Evolutionary conservation across 1,140 invertebrate species (phyloP), one percentile per base, ranked within the genome.

Genomic region (Drosophila melanica): DNA sequence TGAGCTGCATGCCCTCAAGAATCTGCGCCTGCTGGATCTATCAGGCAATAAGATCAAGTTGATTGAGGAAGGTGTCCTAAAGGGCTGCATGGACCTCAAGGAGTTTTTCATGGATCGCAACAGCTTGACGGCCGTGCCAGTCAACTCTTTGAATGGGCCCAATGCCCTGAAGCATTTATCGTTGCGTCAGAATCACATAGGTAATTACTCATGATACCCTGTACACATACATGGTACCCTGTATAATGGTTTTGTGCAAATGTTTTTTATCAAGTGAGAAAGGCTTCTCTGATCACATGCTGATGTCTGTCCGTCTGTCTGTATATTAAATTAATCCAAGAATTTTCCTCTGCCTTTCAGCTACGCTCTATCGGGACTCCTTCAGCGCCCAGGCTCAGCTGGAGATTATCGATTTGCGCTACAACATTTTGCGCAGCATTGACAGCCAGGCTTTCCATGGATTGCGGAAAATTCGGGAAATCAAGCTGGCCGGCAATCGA

Each of bases 61-160:
- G 1, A 93, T 98, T 14, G 97, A 98, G 81, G 96, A 97, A 80
- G 96, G 96, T 1, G 94, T 98, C 35, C 93, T 98, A 3, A 96
- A 97, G 92, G 96, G 96, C 0, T 97, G 97, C 80, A 91, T 94
- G 8, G 94, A 95, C 76, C 76, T 91, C 0, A 92, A 98, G 94
- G 95, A 97, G 92, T 93, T 98, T 35, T 94, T 95, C 80, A 91
- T 98, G 70, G 95, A 97, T 90, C 93, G 94, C 50, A 98, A 98
- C 91, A 95, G 96, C 85, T 93, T 87, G 48, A 69, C 76, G 1
- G 44, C 76, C 4, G 94, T 97, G n/a, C 97, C 97, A 4, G 95
- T 95, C 6, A 93, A 94, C 11, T 96, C 96, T 0, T 92, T 98
- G 6, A 96, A 97, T 84, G 96, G 96, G 23, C 96, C 96, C 4